Percentiles rank a stretch among this genome's conserved stretches.
These are phyloP conservation scores for Dastarcus helophoroides DNA, from an alignment of 2,888 invertebrate species.

Conservation along the genomic window DNA sequence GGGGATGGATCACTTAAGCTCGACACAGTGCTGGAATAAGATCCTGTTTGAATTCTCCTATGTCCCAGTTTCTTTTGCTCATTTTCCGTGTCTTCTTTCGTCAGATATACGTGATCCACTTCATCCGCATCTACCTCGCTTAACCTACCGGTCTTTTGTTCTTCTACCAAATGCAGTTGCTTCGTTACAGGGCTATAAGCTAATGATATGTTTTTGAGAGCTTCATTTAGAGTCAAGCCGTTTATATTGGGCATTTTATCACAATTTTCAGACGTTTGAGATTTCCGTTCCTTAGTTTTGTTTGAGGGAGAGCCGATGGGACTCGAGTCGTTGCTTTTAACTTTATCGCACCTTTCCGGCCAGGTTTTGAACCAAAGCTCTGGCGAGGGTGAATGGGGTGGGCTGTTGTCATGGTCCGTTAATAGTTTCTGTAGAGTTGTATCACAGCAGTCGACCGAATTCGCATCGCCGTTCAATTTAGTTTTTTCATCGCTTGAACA, in stretches of 20 bases:
- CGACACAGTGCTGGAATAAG: slow-evolving; percentile 58
- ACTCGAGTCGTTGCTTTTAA: slow-evolving; percentile 26
- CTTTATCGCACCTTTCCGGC: slow-evolving; percentile 39
- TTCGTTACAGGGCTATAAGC: slow-evolving; percentile 66
- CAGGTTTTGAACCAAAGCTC: slow-evolving; percentile 41
- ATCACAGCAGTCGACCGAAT: slow-evolving; percentile 24
- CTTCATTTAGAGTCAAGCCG: slow-evolving; percentile 51
- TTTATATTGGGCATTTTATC: slow-evolving; percentile 35
- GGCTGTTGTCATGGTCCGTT: slow-evolving; percentile 19
- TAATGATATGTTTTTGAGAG: slow-evolving; percentile 60
- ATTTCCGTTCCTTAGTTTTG: slow-evolving; percentile 17
- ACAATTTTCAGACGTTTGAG: slow-evolving; percentile 22
- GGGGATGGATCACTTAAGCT: slow-evolving; percentile 60
- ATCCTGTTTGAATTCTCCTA: slow-evolving; percentile 47
- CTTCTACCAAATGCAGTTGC: slow-evolving; percentile 52
- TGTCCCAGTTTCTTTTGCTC: slow-evolving; percentile 31
- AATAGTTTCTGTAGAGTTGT: slow-evolving; percentile 19
- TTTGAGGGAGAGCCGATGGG: slow-evolving; percentile 14
- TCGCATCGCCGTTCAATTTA: slow-evolving; percentile 11
- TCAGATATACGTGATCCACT: slow-evolving; percentile 5
- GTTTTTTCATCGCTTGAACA: slow-evolving; percentile 28
- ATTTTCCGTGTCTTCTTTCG: slow-evolving; percentile 9
- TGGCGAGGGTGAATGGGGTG: slow-evolving; percentile 18
- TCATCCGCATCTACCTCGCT: slow-evolving; percentile 5
- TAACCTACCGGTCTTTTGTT: slow-evolving; percentile 23